These are phyloP conservation scores for Anseranas semipalmata DNA, from an alignment of 2,113 vertebrate genomes.

Conservation along the genomic window DNA sequence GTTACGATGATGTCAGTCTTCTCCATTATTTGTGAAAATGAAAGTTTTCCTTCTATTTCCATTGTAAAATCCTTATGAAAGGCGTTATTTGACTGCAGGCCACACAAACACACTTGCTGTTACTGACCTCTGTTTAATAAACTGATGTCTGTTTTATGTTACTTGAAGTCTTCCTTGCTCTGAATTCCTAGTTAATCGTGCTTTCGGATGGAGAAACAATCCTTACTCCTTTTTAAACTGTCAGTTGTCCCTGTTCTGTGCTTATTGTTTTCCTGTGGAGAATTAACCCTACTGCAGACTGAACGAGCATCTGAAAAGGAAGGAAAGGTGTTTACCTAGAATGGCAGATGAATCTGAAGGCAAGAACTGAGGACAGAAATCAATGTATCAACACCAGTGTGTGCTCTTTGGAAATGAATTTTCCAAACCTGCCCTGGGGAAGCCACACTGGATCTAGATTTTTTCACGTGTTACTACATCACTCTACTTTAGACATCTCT, in stretches of 20 bases:
- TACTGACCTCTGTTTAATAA: not conserved
- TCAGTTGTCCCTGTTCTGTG: not conserved
- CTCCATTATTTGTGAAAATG: not conserved
- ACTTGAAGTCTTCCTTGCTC: not conserved
- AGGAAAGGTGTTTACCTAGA: not conserved
- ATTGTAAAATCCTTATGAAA: not conserved
- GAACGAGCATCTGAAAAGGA: not conserved
- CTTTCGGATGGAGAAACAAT: not conserved
- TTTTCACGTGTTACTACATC: not conserved
- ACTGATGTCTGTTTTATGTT: not conserved
- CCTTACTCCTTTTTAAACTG: not conserved
- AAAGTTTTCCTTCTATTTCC: not conserved
- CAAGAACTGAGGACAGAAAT: not conserved
- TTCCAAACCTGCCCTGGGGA: not conserved
- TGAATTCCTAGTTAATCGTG: not conserved
- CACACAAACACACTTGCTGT: not conserved
- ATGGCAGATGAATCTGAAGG: not conserved
- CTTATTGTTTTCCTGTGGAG: not conserved
- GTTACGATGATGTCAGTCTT: not conserved
- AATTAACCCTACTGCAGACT: not conserved
- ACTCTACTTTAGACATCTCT: not conserved
- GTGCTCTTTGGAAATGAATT: not conserved
- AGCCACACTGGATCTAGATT: not conserved
- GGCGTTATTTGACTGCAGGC: not conserved
- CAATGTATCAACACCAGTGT: not conserved